Percentiles rank a stretch among this genome's conserved stretches.
phyloP scores from a whole-genome alignment of 2,797 vertebrate genomes.

The Rachycentron canadum region DNA sequence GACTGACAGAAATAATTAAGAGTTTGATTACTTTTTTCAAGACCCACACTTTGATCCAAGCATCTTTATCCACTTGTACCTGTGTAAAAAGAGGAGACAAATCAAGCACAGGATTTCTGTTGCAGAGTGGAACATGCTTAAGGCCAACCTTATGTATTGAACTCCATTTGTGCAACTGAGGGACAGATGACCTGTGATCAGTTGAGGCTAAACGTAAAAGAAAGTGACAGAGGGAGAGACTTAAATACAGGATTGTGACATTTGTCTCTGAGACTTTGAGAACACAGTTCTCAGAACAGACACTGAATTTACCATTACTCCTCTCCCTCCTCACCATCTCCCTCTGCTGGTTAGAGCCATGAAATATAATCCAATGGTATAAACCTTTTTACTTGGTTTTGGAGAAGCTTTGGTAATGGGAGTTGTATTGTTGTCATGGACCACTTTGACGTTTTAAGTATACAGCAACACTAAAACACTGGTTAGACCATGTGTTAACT shows the following conservation, averaged over 20 bases:
- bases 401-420: slow-evolving; percentile 27
- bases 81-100: slow-evolving; percentile 17
- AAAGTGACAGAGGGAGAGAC: slow-evolving; percentile 18
- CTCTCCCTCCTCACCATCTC: slow-evolving; percentile 30
- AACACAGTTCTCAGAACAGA: slow-evolving; percentile 9
- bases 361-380: slow-evolving; percentile 26
- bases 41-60: slow-evolving; percentile 28
- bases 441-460: slow-evolving; percentile 57
- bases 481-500: slow-evolving; percentile 69
- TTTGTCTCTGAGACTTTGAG: slow-evolving; percentile 21
- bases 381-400: slow-evolving; percentile 39
- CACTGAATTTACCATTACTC: slow-evolving; percentile 2
- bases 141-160: slow-evolving; percentile 24
- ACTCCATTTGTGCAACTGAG: slow-evolving; percentile 11
- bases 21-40: slow-evolving; percentile 18
- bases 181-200: neutral
- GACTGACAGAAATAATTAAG: slow-evolving; percentile 21
- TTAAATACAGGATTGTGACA: slow-evolving; percentile 19
- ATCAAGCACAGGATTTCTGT: slow-evolving; percentile 24
- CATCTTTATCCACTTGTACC: slow-evolving; percentile 42
- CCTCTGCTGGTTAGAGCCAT: slow-evolving; percentile 58
- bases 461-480: slow-evolving; percentile 85
- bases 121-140: slow-evolving; percentile 39
- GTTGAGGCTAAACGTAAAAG: neutral
- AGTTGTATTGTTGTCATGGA: slow-evolving; percentile 44